Evolutionary conservation across 92 coral and sea anemone species (phyloP).

Genomic region (Epizoanthus scotinus): DNA sequence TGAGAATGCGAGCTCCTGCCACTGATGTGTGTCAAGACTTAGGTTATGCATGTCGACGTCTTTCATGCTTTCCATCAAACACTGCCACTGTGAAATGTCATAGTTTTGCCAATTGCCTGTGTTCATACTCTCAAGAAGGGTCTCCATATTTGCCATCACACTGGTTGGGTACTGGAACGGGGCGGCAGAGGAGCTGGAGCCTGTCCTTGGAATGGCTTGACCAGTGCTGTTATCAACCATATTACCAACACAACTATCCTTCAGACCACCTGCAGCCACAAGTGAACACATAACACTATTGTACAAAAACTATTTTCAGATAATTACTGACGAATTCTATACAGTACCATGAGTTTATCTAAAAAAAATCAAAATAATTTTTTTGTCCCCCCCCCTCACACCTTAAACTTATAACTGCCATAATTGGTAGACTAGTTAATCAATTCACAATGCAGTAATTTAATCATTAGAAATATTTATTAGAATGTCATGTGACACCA

Average conservation of each 20-base stretch:
- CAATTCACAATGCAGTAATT: too few relatives aligned
- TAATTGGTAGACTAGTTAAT: too few relatives aligned
- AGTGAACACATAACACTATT: neutral
- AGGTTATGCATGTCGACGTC: constrained; percentile 79
- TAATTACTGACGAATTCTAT: too few relatives aligned
- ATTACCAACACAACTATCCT: constrained; percentile 20
- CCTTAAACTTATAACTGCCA: too few relatives aligned
- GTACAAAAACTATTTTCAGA: too few relatives aligned
- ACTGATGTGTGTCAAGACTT: constrained; percentile 85
- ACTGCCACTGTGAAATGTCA: constrained; percentile 84
- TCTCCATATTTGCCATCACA: constrained; percentile 89
- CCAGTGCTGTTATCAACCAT: constrained; percentile 45
- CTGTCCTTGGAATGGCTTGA: constrained; percentile 41
- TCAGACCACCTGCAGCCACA: constrained; percentile 17
- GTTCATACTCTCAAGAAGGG: constrained; percentile 89
- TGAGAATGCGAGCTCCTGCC: constrained; percentile 97
- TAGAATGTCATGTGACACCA: too few relatives aligned
- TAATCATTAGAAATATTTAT: too few relatives aligned
- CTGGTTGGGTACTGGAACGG: constrained; percentile 54
- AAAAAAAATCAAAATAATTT: too few relatives aligned
- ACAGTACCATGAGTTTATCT: too few relatives aligned
- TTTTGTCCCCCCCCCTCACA: too few relatives aligned
- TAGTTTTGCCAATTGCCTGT: constrained; percentile 89
- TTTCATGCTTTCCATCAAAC: constrained; percentile 97
- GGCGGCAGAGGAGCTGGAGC: constrained; percentile 17